These are phyloP conservation scores for Himantopus leucocephalus DNA, from an alignment of 2,113 vertebrate genomes.

Conservation along the genomic window DNA sequence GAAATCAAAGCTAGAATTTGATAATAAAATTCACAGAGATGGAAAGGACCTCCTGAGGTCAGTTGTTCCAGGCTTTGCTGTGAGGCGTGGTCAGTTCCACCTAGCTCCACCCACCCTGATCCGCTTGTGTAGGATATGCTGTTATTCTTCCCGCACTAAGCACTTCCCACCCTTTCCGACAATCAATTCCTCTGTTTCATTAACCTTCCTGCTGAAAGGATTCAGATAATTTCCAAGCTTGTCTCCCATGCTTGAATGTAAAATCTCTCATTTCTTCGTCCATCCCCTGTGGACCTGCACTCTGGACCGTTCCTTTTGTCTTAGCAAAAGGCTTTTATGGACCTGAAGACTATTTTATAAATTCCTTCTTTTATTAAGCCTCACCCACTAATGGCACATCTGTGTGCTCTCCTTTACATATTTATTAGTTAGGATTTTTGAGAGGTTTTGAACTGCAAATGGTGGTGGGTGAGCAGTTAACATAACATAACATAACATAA, in stretches of 20 bases:
- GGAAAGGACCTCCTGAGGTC: neutral
- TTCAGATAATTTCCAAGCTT: neutral
- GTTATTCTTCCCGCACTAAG: neutral
- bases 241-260: neutral
- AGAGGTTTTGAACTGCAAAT: neutral
- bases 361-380: neutral
- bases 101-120: neutral
- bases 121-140: neutral
- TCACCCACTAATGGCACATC: neutral
- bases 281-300: neutral
- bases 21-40: neutral
- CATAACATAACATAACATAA: too few species aligned
- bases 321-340: neutral
- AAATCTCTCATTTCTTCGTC: neutral
- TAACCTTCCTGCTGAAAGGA: neutral
- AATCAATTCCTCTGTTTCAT: neutral
- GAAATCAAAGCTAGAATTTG: neutral
- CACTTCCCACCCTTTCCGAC: neutral
- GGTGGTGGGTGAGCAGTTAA: neutral
- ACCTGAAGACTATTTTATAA: neutral
- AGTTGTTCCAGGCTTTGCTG: neutral
- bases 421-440: neutral
- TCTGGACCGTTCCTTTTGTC: neutral
- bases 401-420: neutral
- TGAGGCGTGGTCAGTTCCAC: neutral